phyloP scores from a whole-genome alignment of 2,888 invertebrate genomes.

The Epinotia brunnichana region DNA sequence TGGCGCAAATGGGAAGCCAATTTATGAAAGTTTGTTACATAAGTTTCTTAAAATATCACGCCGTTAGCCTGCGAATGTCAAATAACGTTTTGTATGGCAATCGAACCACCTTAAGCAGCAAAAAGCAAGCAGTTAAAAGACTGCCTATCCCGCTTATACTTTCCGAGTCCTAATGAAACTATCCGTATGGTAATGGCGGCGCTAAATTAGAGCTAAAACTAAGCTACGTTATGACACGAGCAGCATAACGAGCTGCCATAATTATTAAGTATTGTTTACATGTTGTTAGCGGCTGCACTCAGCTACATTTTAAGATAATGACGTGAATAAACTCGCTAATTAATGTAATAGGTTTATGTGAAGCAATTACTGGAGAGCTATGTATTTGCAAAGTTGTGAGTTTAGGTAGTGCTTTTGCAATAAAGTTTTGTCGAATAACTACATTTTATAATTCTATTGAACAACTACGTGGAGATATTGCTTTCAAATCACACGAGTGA shows the following conservation, averaged over 20 bases:
- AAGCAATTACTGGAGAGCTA: not conserved
- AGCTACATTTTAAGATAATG: slow-evolving; percentile 31
- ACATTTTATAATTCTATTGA: not conserved
- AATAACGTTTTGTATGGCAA: too few species aligned
- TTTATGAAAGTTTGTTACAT: too few species aligned
- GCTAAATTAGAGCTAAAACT: slow-evolving; percentile 54
- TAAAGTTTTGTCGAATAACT: not conserved
- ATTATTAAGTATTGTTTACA: slow-evolving; percentile 39
- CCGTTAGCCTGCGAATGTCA: too few species aligned
- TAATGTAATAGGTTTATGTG: slow-evolving; percentile 24
- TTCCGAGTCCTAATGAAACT: slow-evolving; percentile 27
- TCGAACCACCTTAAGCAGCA: too few species aligned
- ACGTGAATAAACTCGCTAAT: slow-evolving; percentile 5
- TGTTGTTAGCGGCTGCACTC: slow-evolving; percentile 24
- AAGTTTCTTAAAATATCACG: too few species aligned
- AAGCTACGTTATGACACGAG: slow-evolving; percentile 48
- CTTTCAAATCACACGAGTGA: too few species aligned
- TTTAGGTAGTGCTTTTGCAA: not conserved
- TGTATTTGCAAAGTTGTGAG: not conserved
- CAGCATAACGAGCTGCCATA: slow-evolving; percentile 29
- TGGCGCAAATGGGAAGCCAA: too few species aligned
- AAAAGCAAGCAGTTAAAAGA: slow-evolving; percentile 6
- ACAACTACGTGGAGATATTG: too few species aligned
- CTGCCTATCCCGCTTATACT: not conserved
- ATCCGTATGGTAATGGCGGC: slow-evolving; percentile 25